phyloP scores from a whole-genome alignment of 2,888 invertebrate genomes.

The Xestia xanthographa region DNA sequence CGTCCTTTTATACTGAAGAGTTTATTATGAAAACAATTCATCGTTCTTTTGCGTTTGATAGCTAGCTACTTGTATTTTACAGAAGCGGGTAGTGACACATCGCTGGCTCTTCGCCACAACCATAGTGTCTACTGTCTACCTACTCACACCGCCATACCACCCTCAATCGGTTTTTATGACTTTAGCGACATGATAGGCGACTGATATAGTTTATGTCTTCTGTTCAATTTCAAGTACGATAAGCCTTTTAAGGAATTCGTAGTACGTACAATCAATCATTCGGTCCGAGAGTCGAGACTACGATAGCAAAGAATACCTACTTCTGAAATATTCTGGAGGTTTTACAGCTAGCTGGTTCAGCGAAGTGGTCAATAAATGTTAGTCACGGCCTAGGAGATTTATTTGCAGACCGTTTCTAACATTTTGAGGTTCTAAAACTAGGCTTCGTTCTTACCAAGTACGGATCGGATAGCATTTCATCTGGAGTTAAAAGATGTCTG shows the following conservation, averaged over 20 bases:
- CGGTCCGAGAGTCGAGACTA: conserved; percentile 7
- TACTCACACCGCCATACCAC: conserved; percentile 31
- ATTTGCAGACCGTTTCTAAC: conserved; percentile 35
- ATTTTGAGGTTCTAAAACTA: conserved; percentile 34
- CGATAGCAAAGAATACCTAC: conserved; percentile 25
- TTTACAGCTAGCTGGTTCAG: conserved; percentile 45
- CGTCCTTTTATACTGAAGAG: conserved; percentile 1
- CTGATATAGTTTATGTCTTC: conserved; percentile 45
- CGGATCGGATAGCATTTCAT: conserved; percentile 31
- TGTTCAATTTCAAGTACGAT: conserved; percentile 36
- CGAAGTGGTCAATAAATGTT: conserved; percentile 49
- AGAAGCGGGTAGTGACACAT: conserved; percentile 39
- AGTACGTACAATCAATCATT: conserved; percentile 46
- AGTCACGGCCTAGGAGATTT: conserved; percentile 51
- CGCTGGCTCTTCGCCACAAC: conserved; percentile 50
- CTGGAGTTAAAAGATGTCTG: conserved; percentile 25
- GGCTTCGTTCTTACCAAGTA: conserved; percentile 27
- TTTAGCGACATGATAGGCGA: conserved; percentile 34
- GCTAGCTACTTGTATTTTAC: conserved; percentile 31
- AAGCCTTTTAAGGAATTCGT: conserved; percentile 29
- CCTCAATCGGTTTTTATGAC: conserved; percentile 49
- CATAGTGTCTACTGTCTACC: conserved; percentile 17
- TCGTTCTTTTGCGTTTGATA: neutral
- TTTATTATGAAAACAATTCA: conserved; percentile 32
- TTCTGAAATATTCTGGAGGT: conserved; percentile 38